Evolutionary conservation across 2,888 invertebrate species (phyloP), one percentile per base, ranked within the genome.

Genomic region (Erpobdella octoculata): DNA sequence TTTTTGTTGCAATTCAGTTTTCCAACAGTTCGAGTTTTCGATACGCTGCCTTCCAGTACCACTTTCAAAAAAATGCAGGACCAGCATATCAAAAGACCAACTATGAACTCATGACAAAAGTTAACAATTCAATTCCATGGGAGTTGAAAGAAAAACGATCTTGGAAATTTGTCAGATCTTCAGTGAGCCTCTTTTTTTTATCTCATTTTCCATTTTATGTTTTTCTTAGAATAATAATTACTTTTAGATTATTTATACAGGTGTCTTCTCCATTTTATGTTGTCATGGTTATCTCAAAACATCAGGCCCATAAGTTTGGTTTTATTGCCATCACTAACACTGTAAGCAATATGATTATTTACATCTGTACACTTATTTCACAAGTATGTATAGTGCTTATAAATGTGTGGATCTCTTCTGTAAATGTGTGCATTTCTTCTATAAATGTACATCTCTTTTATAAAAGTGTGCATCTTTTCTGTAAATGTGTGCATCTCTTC

Each of bases 61-160:
- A 82, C 72, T 81, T 82, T 69, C 73, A 78, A 58, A 73, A 77
- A 4, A 77, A 81, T 73, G 73, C 79, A 58, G 81, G 81, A 35
- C 70, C 78, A 12, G 73, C 58, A 2, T 69, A 69, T 69, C 46
- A 48, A 37, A 71, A 59, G 61, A 68, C 31, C 18, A 64, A 70
- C 8, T 73, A 72, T 37, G 73, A 74, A 31, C 53, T 75, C 12
- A 72, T 66, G 41, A 68, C 75, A 25, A 61, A 65, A 15, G 64
- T 77, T 12, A 71, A 75, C 25, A 21, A 25, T 0, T 69, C 31
- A 15, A 67, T 72, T 33, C 72, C 71, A 36, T 76, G 75, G 74
- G 75, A 76, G 58, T 25, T 75, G 18, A 62, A 76, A n/a, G 71
- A 67, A 36, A 73, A 74, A 28, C n/a, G 21, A 41, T 73, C 76